Base-by-base conservation (phyloP, 23 tunicate species). In the Aplidium turbinatum region DNA sequence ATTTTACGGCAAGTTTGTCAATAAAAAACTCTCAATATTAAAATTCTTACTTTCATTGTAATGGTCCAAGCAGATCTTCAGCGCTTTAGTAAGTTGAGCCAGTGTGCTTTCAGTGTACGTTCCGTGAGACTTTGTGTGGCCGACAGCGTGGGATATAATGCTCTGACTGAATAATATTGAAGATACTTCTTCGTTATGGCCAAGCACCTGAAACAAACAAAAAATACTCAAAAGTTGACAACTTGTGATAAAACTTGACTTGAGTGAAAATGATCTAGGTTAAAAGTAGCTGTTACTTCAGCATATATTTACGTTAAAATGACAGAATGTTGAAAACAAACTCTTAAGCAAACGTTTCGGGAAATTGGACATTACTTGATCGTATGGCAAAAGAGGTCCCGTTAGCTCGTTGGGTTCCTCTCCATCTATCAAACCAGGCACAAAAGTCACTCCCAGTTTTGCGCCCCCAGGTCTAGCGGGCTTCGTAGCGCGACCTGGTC, bases 401-500 rank as follows among this genome's bases (percentile, higher is more conserved):
- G 82, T 42, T 4, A 70, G 27, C 62, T 85, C 64, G 0, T 57
- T 79, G 36, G 25, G 51, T 19, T 68, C 87, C 21, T 81, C 83
- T 36, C 68, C 87, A 53, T 88, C 87, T 0, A 88, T 83, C 23
- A 88, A 50, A 18, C 96, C 96, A 34, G 96, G 96, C 26, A 88
- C 76, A 47, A 88, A 88, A 1, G 86, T 88, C 19, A 88, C 96
- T 6, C 96, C 96, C 9, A 80, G 68, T 58, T 88, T 88, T 19
- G 96, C 96, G 3, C 96, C 96, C 13, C 96, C 87, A 16, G 96
- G 96, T 21, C 96, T 33, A 9, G 77, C 51, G 2, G 38, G 68
- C 42, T 56, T 70, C 34, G 81, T 31, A n/a, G n/a, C n/a, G 13
- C 89, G 75, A 31, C 79, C 79, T 1, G 71, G 82, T 24, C 72